Conservation (phyloP, 2,888 invertebrate genomes). For the Camptogramma bilineatum region DNA sequence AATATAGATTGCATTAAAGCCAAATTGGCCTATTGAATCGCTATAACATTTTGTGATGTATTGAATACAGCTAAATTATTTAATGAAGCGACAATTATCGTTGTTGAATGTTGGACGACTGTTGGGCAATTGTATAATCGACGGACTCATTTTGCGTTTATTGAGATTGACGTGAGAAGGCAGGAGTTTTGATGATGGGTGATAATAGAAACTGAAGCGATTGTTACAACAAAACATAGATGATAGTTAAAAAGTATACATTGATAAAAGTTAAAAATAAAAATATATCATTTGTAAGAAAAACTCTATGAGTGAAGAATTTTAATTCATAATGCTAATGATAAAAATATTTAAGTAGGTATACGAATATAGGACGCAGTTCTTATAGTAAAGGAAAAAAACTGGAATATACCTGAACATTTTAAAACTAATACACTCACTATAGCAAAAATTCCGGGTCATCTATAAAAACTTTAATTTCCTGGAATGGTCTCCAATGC, state of each 20-base stretch:
- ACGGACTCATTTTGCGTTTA: constrained; percentile 67
- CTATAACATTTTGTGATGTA: constrained; percentile 3
- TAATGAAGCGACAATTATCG: constrained; percentile 76
- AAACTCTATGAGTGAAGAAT: no score
- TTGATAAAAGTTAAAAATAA: background rate
- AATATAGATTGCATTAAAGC: constrained; percentile 6
- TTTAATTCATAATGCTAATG: no score
- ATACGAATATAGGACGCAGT: no score
- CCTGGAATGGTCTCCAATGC: no score
- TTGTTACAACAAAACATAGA: background rate
- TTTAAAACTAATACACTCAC: no score
- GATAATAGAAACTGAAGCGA: constrained; percentile 43
- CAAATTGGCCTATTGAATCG: constrained; percentile 23
- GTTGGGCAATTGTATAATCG: constrained; percentile 68
- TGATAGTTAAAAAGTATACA: no score
- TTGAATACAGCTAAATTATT: constrained; percentile 62
- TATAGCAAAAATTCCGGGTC: no score
- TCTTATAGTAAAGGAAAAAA: no score
- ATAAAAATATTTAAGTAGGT: no score
- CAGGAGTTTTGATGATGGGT: constrained; percentile 42
- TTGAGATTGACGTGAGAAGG: constrained; percentile 81
- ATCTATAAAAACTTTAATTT: no score
- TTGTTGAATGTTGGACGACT: constrained; percentile 62
- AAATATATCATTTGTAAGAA: no score
- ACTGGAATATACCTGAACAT: no score